A percentile compares a stretch with the other conserved stretches of the same genome.
These are phyloP conservation scores for Marmota flaviventris DNA, from an alignment of 2,113 vertebrate species.

Conservation along the genomic window DNA sequence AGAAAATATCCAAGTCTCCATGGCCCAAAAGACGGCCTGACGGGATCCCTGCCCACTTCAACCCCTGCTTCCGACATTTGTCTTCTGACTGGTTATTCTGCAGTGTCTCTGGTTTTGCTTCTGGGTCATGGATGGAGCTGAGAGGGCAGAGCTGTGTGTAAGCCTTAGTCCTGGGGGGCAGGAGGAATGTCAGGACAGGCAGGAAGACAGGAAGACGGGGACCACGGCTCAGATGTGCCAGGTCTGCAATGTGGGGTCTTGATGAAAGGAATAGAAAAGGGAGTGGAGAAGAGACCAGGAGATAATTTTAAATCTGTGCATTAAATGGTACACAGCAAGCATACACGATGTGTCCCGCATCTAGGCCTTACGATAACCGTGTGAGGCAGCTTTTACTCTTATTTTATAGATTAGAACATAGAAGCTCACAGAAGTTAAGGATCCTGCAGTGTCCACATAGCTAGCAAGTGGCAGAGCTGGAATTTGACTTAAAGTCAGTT, in stretches of 20 bases:
- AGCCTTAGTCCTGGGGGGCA: background rate
- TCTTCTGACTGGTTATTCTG: background rate
- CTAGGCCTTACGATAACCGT: background rate
- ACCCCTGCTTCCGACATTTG: background rate
- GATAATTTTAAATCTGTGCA: background rate
- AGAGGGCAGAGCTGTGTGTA: background rate
- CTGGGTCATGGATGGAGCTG: background rate
- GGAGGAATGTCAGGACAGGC: background rate
- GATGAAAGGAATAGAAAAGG: background rate
- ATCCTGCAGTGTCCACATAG: background rate
- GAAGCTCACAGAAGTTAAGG: background rate
- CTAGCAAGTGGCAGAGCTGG: background rate
- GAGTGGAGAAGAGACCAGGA: background rate
- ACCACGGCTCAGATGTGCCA: background rate
- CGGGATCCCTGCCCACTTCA: background rate
- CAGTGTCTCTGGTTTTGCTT: background rate
- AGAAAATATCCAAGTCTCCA: background rate
- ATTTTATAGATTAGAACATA: background rate
- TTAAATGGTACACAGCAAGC: background rate
- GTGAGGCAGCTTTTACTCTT: background rate
- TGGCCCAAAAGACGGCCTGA: background rate
- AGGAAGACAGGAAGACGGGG: background rate
- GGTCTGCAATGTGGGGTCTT: background rate
- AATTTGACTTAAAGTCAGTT: background rate
- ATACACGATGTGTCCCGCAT: background rate